These are phyloP conservation scores for Lagorchestes hirsutus DNA, from an alignment of 2,797 vertebrate genomes.

Conservation along the genomic window DNA sequence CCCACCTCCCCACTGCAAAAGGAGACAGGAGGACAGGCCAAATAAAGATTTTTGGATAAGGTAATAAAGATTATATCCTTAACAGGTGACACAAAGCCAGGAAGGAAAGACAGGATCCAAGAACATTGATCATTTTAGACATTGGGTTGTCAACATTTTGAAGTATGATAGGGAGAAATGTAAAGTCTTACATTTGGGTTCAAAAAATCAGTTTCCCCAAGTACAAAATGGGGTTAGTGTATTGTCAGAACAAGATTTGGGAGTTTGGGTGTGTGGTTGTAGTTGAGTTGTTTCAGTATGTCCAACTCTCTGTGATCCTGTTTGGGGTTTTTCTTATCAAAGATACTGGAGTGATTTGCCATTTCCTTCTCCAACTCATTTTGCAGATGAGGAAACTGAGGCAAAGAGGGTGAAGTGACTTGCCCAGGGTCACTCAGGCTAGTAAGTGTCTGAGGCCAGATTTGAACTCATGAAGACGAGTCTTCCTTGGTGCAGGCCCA, in stretches of 20 bases:
- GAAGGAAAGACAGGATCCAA: not conserved
- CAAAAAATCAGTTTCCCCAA: not conserved
- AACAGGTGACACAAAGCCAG: not conserved
- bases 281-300: no score
- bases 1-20: not conserved
- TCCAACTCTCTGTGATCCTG: not conserved
- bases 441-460: not conserved
- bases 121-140: not conserved
- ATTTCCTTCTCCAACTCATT: not conserved
- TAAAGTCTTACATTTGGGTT: not conserved
- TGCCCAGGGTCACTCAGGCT: not conserved
- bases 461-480: not conserved
- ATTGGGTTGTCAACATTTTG: not conserved
- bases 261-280: not conserved
- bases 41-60: not conserved
- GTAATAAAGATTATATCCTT: not conserved
- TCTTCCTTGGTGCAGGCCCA: not conserved
- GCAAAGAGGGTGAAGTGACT: not conserved
- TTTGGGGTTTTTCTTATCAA: not conserved
- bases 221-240: not conserved
- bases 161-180: not conserved
- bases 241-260: not conserved
- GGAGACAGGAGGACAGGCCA: not conserved
- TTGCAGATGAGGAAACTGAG: no score
- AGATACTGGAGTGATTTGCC: no score